Evolutionary conservation across 2,797 vertebrate genomes (phyloP).

Genomic region (Brachyrhaphis roseni): DNA sequence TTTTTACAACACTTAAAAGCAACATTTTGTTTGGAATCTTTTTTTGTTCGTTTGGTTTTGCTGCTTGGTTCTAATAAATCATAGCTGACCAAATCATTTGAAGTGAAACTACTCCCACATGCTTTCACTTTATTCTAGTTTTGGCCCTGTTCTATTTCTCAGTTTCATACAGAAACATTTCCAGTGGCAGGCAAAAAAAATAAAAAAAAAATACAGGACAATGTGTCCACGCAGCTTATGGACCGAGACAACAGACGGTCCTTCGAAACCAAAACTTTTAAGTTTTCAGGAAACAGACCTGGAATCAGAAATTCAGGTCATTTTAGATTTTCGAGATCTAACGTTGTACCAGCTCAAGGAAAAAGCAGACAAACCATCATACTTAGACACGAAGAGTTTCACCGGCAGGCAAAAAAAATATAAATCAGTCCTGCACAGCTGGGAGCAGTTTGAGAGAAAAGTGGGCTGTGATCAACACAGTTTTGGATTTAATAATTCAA

Average conservation of each 20-base stretch:
- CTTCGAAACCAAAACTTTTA: not conserved
- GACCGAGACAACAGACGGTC: not conserved
- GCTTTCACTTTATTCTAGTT: constrained; percentile 33
- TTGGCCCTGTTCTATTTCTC: constrained; percentile 30
- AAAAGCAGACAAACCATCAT: not conserved
- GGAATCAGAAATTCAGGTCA: not conserved
- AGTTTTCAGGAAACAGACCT: not conserved
- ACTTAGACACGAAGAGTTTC: constrained; percentile 4
- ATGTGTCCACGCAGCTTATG: not conserved
- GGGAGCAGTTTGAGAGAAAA: constrained; percentile 70
- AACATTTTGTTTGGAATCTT: not conserved
- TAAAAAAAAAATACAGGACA: not conserved
- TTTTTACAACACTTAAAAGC: not conserved
- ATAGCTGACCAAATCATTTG: not conserved
- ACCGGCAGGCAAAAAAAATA: constrained; percentile 1
- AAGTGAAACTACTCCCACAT: constrained; percentile 39
- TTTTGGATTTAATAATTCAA: constrained; percentile 75
- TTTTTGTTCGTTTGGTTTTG: not conserved
- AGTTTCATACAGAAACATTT: constrained; percentile 35
- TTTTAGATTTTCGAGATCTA: not conserved
- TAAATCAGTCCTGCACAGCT: constrained; percentile 58
- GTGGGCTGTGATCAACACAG: constrained; percentile 67
- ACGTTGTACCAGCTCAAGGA: not conserved
- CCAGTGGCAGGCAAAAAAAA: not conserved
- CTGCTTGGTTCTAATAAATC: not conserved